These are phyloP conservation scores for Monoplex corrugatus DNA, from an alignment of 2,888 invertebrate genomes.

Conservation along the genomic window DNA sequence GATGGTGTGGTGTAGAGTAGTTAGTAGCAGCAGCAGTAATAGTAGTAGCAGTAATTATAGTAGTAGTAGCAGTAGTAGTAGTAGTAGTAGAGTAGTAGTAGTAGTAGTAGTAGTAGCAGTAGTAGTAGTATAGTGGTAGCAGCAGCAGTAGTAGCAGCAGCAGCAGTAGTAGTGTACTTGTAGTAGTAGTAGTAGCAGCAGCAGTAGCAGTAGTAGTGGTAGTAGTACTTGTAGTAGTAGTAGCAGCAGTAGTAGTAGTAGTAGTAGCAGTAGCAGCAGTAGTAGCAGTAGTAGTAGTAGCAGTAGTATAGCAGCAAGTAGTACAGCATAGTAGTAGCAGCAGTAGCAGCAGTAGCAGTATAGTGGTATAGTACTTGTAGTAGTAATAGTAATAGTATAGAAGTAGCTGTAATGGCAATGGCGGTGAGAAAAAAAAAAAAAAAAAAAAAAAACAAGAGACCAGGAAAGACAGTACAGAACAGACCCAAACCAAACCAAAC, in stretches of 20 bases:
- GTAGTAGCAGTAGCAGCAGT: neutral
- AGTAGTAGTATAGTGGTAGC: neutral
- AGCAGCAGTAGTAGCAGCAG: neutral
- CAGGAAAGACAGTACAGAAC: too few species aligned
- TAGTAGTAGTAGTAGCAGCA: conserved; percentile 40
- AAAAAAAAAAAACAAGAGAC: neutral
- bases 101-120: neutral
- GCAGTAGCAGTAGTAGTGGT: conserved; percentile 44
- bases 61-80: conserved; percentile 50
- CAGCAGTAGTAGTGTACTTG: neutral
- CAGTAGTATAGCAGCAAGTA: too few species aligned
- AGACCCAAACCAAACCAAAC: too few species aligned
- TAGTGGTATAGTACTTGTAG: too few species aligned
- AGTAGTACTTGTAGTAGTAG: conserved; percentile 27
- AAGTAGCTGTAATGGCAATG: neutral
- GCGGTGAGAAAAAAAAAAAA: neutral
- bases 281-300: conserved; percentile 10
- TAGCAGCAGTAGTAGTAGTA: neutral
- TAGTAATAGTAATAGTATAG: too few species aligned
- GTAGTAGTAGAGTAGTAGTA: conserved; percentile 3
- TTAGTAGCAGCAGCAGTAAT: conserved; percentile 47
- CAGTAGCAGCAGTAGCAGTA: conserved; percentile 24
- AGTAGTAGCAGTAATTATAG: conserved; percentile 54
- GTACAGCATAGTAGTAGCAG: conserved; percentile 8
- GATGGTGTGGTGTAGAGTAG: too few species aligned